phyloP scores from a whole-genome alignment of 2,888 invertebrate genomes.

The Mesorhabditis spiculigera region DNA sequence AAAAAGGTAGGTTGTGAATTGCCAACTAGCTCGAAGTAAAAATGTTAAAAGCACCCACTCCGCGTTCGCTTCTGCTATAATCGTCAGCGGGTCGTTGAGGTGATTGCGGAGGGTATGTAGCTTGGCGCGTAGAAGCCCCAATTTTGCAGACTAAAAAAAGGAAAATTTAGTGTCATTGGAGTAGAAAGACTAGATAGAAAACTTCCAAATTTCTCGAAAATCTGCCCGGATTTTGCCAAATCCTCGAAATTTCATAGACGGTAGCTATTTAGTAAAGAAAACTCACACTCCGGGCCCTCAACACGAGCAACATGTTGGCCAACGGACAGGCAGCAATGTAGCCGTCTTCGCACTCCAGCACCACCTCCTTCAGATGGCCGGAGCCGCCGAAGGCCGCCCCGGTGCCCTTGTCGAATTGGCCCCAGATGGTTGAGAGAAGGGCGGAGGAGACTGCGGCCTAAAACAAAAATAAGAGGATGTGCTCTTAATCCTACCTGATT shows the following conservation, averaged over 20 bases:
- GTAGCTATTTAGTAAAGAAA: background rate
- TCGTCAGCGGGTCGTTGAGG: constrained; percentile 31
- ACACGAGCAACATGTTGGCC: constrained; percentile 25
- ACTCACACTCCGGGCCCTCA: constrained; percentile 15
- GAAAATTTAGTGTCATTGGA: background rate
- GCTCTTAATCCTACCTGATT: too few relatives aligned
- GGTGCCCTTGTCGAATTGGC: constrained; percentile 25
- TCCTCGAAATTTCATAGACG: too few relatives aligned
- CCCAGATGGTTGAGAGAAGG: constrained; percentile 37
- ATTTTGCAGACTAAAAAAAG: constrained; percentile 19
- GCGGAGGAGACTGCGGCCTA: constrained; percentile 24
- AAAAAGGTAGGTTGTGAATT: too few relatives aligned
- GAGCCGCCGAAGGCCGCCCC: constrained; percentile 9
- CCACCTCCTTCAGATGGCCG: constrained; percentile 27
- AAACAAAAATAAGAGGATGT: too few relatives aligned
- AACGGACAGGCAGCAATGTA: constrained; percentile 18
- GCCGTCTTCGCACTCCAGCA: constrained; percentile 34
- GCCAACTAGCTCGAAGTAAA: too few relatives aligned
- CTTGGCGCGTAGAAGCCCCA: constrained; percentile 35
- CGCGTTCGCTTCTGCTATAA: background rate
- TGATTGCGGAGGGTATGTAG: constrained; percentile 25
- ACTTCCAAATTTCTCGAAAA: too few relatives aligned
- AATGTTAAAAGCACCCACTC: too few relatives aligned
- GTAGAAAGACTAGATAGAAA: too few relatives aligned
- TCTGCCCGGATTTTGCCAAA: too few relatives aligned